A percentile compares a stretch with the other conserved stretches of the same genome.
Conservation (phyloP, 2,797 vertebrate species). For the Bradypodion pumilum region DNA sequence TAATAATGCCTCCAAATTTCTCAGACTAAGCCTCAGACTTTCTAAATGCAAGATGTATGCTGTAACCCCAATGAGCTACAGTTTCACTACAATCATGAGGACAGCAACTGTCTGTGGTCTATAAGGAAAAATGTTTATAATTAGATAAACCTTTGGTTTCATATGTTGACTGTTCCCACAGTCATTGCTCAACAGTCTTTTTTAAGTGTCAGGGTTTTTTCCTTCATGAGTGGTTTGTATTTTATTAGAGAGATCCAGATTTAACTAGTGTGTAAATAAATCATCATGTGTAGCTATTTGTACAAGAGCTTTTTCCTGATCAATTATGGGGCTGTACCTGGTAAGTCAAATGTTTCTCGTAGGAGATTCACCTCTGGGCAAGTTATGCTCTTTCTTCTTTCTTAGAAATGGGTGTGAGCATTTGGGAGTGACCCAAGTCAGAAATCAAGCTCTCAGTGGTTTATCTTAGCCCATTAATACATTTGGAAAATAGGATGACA, state of each 20-base stretch:
- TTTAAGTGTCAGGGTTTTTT: background rate
- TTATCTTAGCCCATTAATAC: background rate
- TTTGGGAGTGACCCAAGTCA: background rate
- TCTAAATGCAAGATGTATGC: background rate
- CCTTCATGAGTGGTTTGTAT: background rate
- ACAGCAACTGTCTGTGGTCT: background rate
- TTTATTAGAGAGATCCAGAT: background rate
- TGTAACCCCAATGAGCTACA: background rate
- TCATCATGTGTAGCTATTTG: background rate
- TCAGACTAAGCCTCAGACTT: background rate
- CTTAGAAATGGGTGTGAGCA: background rate
- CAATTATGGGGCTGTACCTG: background rate
- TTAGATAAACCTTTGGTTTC: background rate
- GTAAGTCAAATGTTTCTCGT: background rate
- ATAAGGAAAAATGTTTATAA: background rate
- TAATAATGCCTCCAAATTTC: background rate
- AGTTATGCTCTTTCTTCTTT: background rate
- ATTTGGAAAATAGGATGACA: background rate
- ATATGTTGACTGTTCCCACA: background rate
- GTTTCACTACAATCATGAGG: background rate
- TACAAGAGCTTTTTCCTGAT: background rate
- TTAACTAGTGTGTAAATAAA: background rate
- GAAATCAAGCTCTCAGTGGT: background rate
- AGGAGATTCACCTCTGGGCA: background rate
- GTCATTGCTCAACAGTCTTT: background rate